These are phyloP conservation scores for Cinara cedri DNA, from an alignment of 2,888 invertebrate species.

Conservation along the genomic window DNA sequence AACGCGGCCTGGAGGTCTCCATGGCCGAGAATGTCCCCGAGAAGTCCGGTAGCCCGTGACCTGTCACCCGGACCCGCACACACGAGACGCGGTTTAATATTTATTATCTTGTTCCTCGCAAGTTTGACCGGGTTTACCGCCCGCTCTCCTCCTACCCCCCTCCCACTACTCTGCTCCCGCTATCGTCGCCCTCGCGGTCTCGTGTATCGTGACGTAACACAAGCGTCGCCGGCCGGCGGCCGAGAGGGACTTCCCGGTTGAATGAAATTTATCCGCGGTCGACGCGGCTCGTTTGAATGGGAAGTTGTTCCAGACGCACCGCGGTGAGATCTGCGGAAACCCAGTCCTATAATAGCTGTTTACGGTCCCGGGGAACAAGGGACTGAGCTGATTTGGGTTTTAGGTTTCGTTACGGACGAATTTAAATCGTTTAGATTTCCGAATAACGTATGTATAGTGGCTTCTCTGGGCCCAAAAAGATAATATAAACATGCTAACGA, in stretches of 20 bases:
- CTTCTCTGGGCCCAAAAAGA: no score
- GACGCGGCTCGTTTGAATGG: slow-evolving; percentile 21
- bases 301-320: not conserved
- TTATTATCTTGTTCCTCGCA: slow-evolving; percentile 53
- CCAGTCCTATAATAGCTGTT: no score
- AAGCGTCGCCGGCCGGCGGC: no score
- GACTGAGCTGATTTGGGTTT: no score
- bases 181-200: not conserved
- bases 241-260: slow-evolving; percentile 37
- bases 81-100: slow-evolving; percentile 10
- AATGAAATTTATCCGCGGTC: slow-evolving; percentile 29
- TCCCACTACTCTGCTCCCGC: no score
- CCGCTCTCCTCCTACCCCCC: no score
- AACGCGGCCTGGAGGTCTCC: not conserved
- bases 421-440: no score
- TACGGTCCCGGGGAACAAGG: no score
- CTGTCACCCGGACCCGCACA: slow-evolving; percentile 33
- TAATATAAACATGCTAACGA: no score
- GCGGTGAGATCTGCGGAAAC: no score
- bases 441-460: no score
- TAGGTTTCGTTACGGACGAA: no score
- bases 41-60: slow-evolving; percentile 49
- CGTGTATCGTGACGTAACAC: not conserved
- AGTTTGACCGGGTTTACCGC: slow-evolving; percentile 24
- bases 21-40: slow-evolving; percentile 37